These are phyloP conservation scores for Triplophysa siluroides DNA, from an alignment of 2,113 vertebrate genomes.

Conservation along the genomic window DNA sequence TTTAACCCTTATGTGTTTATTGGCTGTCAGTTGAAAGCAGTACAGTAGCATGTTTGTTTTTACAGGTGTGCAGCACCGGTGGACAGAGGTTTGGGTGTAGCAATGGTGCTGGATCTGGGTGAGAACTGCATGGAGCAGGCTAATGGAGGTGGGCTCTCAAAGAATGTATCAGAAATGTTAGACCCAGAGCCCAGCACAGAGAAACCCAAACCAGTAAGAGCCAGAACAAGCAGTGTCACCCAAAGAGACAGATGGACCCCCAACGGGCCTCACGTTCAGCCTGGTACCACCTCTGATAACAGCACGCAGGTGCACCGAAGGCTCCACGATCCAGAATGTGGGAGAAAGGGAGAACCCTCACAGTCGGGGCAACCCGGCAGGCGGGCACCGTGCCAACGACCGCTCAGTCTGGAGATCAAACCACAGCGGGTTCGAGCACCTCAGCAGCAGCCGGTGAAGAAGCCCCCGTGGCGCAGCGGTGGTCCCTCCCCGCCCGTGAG, in stretches of 20 bases:
- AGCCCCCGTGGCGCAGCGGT: conserved; percentile 72
- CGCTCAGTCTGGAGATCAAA: conserved; percentile 66
- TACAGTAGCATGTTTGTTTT: conserved; percentile 13
- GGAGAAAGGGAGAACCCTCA: conserved; percentile 26
- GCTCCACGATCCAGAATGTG: conserved; percentile 34
- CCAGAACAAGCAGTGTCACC: conserved; percentile 48
- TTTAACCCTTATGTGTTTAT: background rate
- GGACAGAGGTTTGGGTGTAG: conserved; percentile 53
- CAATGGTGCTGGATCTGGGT: conserved; percentile 85
- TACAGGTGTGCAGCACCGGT: conserved; percentile 53
- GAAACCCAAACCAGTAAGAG: conserved; percentile 44
- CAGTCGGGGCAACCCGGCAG: background rate
- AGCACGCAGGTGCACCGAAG: conserved; percentile 42
- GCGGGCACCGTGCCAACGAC: conserved; percentile 53
- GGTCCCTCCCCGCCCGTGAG: conserved; percentile 68
- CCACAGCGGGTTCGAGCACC: conserved; percentile 52
- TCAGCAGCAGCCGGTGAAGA: conserved; percentile 49
- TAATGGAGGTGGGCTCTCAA: conserved; percentile 57
- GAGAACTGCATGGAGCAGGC: conserved; percentile 76
- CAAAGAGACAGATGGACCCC: conserved; percentile 60
- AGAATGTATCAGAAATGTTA: conserved; percentile 47
- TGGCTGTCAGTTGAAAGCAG: background rate
- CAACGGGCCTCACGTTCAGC: conserved; percentile 65
- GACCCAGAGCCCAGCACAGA: conserved; percentile 52
- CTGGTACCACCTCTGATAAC: conserved; percentile 55